Conservation (phyloP, 1,140 invertebrate genomes). For the Aculops lycopersici region DNA sequence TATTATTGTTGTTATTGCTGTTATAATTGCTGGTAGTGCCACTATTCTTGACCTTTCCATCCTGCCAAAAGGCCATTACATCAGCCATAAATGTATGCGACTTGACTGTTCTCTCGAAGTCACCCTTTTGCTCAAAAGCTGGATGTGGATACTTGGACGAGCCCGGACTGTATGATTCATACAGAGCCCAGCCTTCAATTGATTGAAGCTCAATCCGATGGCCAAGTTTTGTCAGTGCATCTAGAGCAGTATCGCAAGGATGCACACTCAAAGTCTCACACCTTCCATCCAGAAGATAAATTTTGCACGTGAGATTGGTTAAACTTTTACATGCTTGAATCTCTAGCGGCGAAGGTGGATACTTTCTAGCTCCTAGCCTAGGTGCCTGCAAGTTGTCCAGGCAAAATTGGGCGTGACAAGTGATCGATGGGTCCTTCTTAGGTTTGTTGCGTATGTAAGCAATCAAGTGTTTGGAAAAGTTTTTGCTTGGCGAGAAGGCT, state of each 20-base stretch:
- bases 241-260: conserved; percentile 62
- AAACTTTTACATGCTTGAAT: conserved; percentile 62
- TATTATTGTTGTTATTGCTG: neutral
- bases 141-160: neutral
- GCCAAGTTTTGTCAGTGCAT: conserved; percentile 52
- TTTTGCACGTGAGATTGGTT: conserved; percentile 65
- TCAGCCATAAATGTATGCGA: conserved; percentile 30
- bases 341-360: conserved; percentile 56
- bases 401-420: conserved; percentile 64
- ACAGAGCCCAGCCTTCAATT: conserved; percentile 72
- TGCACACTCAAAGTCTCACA: conserved; percentile 81
- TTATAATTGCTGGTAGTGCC: neutral
- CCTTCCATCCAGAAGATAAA: conserved; percentile 74
- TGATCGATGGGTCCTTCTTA: conserved; percentile 24
- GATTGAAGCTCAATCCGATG: conserved; percentile 50
- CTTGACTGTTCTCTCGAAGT: neutral
- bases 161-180: conserved; percentile 18
- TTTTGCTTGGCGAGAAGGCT: conserved; percentile 62
- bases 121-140: conserved; percentile 3
- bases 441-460: conserved; percentile 40
- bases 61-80: conserved; percentile 60
- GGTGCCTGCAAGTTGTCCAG: conserved; percentile 61
- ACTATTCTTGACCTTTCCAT: conserved; percentile 27
- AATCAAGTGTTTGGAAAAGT: conserved; percentile 42
- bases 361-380: conserved; percentile 32